phyloP scores from a whole-genome alignment of 2,797 vertebrate genomes.

The Kryptolebias ocellatus region DNA sequence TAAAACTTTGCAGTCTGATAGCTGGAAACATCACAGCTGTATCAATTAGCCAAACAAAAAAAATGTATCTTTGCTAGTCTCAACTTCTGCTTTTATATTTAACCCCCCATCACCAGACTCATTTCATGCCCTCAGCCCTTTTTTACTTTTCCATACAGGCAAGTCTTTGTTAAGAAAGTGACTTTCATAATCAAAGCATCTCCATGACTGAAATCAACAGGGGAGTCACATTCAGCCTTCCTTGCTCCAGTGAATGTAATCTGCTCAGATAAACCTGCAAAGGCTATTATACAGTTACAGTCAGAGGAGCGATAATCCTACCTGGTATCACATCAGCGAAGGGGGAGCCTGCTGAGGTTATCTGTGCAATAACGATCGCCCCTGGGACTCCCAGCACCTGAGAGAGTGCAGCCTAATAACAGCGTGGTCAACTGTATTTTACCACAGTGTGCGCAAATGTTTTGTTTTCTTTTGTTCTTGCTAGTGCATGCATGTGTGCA shows the following conservation, averaged over 20 bases:
- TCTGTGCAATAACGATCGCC: slow-evolving; percentile 65
- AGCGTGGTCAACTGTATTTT: slow-evolving; percentile 28
- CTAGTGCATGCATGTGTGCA: no score
- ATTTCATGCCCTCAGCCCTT: no score
- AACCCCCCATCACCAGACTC: no score
- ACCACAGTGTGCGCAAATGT: slow-evolving; percentile 22
- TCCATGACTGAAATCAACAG: slow-evolving; percentile 40
- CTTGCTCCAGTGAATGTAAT: slow-evolving; percentile 59
- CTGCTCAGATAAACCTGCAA: slow-evolving; percentile 62
- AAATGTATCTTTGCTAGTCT: no score
- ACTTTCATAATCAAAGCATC: slow-evolving; percentile 49
- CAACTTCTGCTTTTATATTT: no score
- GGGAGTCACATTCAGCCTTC: slow-evolving; percentile 41
- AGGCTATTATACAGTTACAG: slow-evolving; percentile 65
- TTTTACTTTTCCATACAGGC: no score
- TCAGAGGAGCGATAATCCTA: slow-evolving; percentile 65
- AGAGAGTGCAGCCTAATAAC: slow-evolving; percentile 42
- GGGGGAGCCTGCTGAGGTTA: slow-evolving; percentile 56
- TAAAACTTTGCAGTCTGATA: no score
- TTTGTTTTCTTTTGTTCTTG: neutral
- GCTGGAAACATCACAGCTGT: no score
- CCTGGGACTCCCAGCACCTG: slow-evolving; percentile 42
- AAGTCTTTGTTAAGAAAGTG: neutral
- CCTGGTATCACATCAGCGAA: slow-evolving; percentile 63
- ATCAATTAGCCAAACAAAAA: no score